Evolutionary conservation across 2,113 vertebrate genomes (phyloP).

Genomic region (Callipepla squamata): DNA sequence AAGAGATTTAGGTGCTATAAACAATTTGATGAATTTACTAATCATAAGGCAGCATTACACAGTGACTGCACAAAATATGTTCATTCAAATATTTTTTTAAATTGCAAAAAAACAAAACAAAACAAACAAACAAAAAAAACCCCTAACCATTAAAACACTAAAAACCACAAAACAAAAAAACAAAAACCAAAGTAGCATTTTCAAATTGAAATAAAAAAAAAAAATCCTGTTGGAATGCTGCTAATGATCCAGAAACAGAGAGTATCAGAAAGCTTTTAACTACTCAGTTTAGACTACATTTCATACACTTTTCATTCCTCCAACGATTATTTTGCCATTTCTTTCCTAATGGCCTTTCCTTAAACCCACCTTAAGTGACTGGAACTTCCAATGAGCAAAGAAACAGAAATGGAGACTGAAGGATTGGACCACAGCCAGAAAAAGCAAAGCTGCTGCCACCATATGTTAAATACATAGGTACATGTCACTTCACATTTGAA

Average conservation of each 20-base stretch:
- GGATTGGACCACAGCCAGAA: neutral
- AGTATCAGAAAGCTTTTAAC: neutral
- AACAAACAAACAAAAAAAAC: neutral
- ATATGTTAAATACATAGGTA: slow-evolving; percentile 25
- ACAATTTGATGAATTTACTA: neutral
- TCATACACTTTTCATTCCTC: neutral
- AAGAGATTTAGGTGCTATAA: neutral
- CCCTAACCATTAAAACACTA: too few relatives aligned
- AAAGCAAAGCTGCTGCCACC: slow-evolving; percentile 2
- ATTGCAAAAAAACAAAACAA: neutral
- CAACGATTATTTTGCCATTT: slow-evolving; percentile 25
- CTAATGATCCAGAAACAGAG: neutral
- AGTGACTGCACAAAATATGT: neutral
- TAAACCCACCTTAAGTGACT: neutral
- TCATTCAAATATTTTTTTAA: neutral
- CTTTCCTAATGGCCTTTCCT: neutral
- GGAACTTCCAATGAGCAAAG: neutral
- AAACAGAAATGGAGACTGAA: neutral
- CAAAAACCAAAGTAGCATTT: neutral
- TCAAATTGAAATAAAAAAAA: neutral
- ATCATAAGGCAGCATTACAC: neutral
- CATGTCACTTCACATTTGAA: neutral
- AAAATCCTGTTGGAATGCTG: neutral
- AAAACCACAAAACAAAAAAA: neutral
- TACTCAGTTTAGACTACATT: neutral